phyloP scores from a whole-genome alignment of 2,797 vertebrate genomes.

The Gorsachius magnificus region DNA sequence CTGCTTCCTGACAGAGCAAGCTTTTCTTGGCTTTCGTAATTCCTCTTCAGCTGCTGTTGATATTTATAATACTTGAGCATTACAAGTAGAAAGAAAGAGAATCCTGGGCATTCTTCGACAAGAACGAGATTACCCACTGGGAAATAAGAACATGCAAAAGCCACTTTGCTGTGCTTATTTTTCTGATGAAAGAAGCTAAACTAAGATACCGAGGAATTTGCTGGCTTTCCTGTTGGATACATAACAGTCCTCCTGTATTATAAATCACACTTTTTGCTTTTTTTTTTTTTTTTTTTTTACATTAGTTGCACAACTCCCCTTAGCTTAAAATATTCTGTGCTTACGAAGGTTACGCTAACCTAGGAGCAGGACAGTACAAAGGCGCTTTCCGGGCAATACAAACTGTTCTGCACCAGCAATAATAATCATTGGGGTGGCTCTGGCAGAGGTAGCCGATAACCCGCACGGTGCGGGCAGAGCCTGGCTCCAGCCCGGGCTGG shows the following conservation, averaged over 20 bases:
- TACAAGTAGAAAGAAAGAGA: background rate
- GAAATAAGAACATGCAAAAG: background rate
- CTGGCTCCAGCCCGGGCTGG: background rate
- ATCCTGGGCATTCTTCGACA: background rate
- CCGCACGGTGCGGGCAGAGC: background rate
- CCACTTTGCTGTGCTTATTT: background rate
- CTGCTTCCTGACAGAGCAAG: background rate
- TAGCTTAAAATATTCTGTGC: conserved; percentile 1
- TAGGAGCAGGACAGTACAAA: conserved; percentile 18
- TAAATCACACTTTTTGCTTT: background rate
- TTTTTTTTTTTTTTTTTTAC: background rate
- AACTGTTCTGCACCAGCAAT: background rate
- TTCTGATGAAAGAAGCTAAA: conserved; percentile 4
- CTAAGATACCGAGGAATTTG: background rate
- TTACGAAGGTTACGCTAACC: background rate
- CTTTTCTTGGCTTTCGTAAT: background rate
- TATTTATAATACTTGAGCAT: background rate
- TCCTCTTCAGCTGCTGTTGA: background rate
- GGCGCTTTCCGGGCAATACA: conserved; percentile 22
- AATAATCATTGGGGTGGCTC: background rate
- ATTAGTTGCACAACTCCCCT: background rate
- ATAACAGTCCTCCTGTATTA: background rate
- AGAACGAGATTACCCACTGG: background rate
- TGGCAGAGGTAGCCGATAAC: background rate
- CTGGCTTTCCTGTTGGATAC: background rate